Percentiles rank a stretch among this genome's conserved stretches.
These are phyloP conservation scores for Oikopleura dioica DNA, from an alignment of 23 tunicate genomes.

Conservation along the genomic window DNA sequence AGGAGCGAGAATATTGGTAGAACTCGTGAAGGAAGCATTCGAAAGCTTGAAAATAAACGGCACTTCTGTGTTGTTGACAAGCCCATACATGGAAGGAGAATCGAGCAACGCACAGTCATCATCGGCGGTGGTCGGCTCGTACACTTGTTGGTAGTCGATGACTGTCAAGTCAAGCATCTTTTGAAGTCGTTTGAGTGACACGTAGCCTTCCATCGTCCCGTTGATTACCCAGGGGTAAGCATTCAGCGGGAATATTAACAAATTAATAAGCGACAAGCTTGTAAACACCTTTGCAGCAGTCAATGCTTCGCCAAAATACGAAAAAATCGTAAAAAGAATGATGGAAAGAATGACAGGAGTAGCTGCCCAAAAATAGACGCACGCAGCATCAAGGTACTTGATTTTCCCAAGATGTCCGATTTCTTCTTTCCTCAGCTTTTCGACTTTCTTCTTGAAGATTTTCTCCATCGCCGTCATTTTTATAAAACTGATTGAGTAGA, in stretches of 20 bases:
- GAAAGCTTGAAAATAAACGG: no score
- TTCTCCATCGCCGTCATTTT: neutral
- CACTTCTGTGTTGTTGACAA: no score
- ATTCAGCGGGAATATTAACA: conserved; percentile 80
- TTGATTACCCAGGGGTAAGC: conserved; percentile 97
- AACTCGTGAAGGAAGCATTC: neutral
- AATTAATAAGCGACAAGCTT: conserved; percentile 59
- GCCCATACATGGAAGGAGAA: no score
- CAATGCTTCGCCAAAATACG: conserved; percentile 30
- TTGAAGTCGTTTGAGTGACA: conserved; percentile 17
- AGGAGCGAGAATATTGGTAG: neutral
- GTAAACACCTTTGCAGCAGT: conserved; percentile 91
- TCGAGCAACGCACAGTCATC: neutral
- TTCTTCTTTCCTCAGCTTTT: conserved; percentile 37
- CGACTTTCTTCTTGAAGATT: neutral
- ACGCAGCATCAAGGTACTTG: conserved; percentile 86
- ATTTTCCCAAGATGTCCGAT: conserved; percentile 37
- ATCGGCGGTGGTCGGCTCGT: neutral
- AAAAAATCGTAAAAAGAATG: conserved; percentile 43
- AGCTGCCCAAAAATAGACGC: conserved; percentile 95
- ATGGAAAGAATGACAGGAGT: conserved; percentile 79
- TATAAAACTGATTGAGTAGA: neutral
- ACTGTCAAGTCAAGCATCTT: neutral
- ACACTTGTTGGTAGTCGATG: neutral
- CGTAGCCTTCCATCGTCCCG: conserved; percentile 78